These are phyloP conservation scores for Drosophila watanabei DNA, from an alignment of 1,140 invertebrate species.

Conservation along the genomic window DNA sequence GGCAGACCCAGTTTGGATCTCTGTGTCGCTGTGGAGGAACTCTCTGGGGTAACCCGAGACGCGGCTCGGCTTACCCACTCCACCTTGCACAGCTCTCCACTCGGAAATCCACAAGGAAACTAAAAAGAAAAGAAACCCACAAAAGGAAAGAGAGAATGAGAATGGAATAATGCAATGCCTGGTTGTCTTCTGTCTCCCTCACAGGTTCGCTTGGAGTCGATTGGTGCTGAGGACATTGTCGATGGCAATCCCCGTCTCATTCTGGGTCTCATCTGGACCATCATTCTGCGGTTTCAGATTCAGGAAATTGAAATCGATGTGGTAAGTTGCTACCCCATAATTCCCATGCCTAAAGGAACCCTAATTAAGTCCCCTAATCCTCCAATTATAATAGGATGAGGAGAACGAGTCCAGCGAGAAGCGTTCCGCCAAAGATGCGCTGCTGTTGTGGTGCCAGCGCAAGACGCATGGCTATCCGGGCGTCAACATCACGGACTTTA, in stretches of 20 bases:
- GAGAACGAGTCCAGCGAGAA: slow-evolving; percentile 99
- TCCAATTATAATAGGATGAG: slow-evolving; percentile 90
- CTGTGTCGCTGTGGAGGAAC: slow-evolving; percentile 36
- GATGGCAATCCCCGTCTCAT: slow-evolving; percentile 98
- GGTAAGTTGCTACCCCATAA: slow-evolving; percentile 87
- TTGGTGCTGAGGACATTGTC: slow-evolving; percentile 99
- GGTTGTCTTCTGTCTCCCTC: slow-evolving; percentile 5
- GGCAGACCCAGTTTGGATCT: slow-evolving; percentile 46
- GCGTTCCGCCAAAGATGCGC: slow-evolving; percentile 99
- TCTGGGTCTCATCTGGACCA: slow-evolving; percentile 99
- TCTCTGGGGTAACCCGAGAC: slow-evolving; percentile 63
- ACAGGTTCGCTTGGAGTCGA: slow-evolving; percentile 90
- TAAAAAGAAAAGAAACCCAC: slow-evolving; percentile 1
- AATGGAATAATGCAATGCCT: slow-evolving; percentile 50
- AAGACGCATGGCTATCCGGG: slow-evolving; percentile 97
- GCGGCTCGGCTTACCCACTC: slow-evolving; percentile 62
- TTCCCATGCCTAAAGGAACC: background rate
- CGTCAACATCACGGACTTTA: slow-evolving; percentile 94
- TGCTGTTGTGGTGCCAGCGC: slow-evolving; percentile 99
- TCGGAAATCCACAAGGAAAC: slow-evolving; percentile 23
- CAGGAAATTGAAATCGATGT: slow-evolving; percentile 99
- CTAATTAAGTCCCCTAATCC: background rate
- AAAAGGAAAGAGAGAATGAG: slow-evolving; percentile 12
- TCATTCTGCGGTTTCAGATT: slow-evolving; percentile 98
- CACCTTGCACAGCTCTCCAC: background rate